phyloP scores from a whole-genome alignment of 1,140 invertebrate species.

The Oncopeltus fasciatus region DNA sequence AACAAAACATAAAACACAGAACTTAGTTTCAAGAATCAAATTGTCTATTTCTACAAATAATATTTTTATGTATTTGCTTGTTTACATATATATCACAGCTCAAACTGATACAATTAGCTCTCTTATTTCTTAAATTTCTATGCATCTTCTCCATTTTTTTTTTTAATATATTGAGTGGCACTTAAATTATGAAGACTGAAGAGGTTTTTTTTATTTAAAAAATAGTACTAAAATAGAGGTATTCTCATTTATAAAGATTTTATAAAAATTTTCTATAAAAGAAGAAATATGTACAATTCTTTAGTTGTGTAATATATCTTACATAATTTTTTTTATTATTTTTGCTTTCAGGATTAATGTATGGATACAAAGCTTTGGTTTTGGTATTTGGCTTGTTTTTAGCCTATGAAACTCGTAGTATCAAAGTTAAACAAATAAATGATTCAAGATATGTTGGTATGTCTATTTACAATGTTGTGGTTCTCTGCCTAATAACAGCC shows the following conservation, averaged over 20 bases:
- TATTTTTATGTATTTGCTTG: too few species aligned
- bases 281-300: not conserved
- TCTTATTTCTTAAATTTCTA: too few species aligned
- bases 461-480: slow-evolving; percentile 98
- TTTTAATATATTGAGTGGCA: too few species aligned
- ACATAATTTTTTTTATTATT: not conserved
- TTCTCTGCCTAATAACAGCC: slow-evolving; percentile 90
- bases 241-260: not conserved
- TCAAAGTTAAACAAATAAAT: slow-evolving; percentile 86
- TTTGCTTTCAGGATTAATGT: slow-evolving; percentile 64
- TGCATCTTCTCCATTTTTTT: too few species aligned
- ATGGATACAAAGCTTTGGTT: slow-evolving; percentile 91
- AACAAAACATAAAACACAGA: too few species aligned
- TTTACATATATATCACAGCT: too few species aligned
- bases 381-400: slow-evolving; percentile 93
- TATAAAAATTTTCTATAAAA: not conserved
- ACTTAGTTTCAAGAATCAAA: too few species aligned
- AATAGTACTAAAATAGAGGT: not conserved
- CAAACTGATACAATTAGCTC: too few species aligned
- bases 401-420: slow-evolving; percentile 91
- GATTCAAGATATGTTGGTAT: slow-evolving; percentile 96
- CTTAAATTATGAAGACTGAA: too few species aligned
- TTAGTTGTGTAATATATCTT: not conserved
- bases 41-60: too few species aligned
- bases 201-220: not conserved